Base-by-base conservation (phyloP, 2,113 vertebrate species). In the Seriola quinqueradiata region DNA sequence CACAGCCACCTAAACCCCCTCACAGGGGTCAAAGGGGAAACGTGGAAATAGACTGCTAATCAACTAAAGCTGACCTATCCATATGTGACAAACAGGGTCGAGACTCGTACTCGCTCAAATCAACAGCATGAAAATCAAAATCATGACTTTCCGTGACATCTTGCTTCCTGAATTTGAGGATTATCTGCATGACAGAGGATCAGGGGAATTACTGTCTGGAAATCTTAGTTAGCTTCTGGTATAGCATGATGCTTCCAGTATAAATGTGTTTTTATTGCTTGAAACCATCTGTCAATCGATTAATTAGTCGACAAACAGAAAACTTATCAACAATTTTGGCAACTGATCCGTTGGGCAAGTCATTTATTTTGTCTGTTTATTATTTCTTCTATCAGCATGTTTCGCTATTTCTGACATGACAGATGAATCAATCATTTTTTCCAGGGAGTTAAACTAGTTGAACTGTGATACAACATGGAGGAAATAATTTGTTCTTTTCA, bases 21-120 rank as follows among this genome's bases (percentile, higher is more conserved):
- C 40, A 42, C 40, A 16, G 2, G 65, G 92, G 86, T 93, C 89
- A 92, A 85, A 89, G 81, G 75, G 73, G 72, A 63, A 70, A 38
- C 48, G 76, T 60, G 57, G 69, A 78, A 65, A 89, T 50, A 71
- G 72, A 66, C 82, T 40, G 66, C 77, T 87, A 83, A 89, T 91
- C 84, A 90, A 89, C 67, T 55, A 58, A 57, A 85, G 79, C 57
- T 52, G 61, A 58, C 34, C 60, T 19, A 34, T 59, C n/a, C 28
- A 23, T 57, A n/a, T 68, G 1, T 17, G 61, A 77, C 70, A 61
- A 82, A 84, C n/a, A 6, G 48, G 59, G 79, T 74, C 21, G 63
- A 7, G 42, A 69, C 58, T 23, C 25, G 0, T 5, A 28, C 25
- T 19, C 50, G 48, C 48, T 50, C 48, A 2, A 19, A 1, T 16